Evolutionary conservation across 1,140 invertebrate species (phyloP).

Genomic region (Lordiphosa clarofinis): DNA sequence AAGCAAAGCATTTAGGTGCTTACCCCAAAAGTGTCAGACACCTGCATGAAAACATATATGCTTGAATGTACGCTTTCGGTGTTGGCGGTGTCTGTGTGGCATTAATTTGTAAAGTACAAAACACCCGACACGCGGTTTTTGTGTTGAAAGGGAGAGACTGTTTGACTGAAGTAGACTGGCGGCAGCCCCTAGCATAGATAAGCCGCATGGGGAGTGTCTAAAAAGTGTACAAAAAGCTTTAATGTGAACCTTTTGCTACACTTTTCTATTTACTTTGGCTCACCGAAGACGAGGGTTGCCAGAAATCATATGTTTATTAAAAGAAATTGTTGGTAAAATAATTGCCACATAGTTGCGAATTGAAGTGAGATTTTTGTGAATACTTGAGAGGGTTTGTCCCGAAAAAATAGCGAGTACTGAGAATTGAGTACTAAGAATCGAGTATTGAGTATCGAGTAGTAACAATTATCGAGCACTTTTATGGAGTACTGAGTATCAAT

Average conservation of each 20-base stretch:
- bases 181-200: constrained; percentile 5
- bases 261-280: constrained; percentile 26
- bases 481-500: no score
- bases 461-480: no score
- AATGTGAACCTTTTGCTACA: constrained; percentile 42
- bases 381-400: no score
- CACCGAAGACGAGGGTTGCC: constrained; percentile 13
- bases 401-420: no score
- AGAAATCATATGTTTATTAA: background rate
- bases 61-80: constrained; percentile 2
- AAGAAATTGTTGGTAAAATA: no score
- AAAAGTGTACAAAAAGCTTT: constrained; percentile 49
- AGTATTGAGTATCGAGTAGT: no score
- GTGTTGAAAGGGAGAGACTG: constrained; percentile 1
- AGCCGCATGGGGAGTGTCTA: constrained; percentile 30
- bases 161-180: constrained; percentile 2
- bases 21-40: constrained; percentile 22
- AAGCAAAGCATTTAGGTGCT: constrained; percentile 40
- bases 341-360: no score
- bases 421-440: no score
- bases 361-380: no score
- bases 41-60: constrained; percentile 20
- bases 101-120: constrained; percentile 45
- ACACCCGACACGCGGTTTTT: constrained; percentile 39
- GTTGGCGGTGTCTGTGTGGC: constrained; percentile 20